Base-by-base conservation (phyloP, 2,888 invertebrate species). In the Protophormia terraenovae region DNA sequence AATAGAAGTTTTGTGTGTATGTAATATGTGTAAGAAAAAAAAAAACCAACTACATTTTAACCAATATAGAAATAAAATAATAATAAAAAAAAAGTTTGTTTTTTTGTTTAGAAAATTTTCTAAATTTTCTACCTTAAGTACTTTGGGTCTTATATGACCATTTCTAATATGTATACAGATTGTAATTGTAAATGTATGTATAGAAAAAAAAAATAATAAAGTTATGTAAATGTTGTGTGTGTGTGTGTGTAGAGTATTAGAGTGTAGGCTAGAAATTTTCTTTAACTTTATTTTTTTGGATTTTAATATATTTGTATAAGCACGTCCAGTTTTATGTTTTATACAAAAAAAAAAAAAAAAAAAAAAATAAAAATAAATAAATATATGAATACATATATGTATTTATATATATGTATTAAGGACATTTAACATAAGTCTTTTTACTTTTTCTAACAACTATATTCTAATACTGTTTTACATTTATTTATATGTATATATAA, bases 101-200 rank as follows among this genome's bases (percentile, higher is more conserved):
- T 71, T 66, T 75, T 67, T 75, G 50, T 53, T 82, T 82, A 66
- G 69, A 60, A 62, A 75, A 81, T 67, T 81, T 80, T 64, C 64
- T 72, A 80, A 81, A 81, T 75, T 80, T 84, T 85, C 82, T 64
- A 82, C 85, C 82, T 84, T 84, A 84, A 80, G 84, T 84, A 84
- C 84, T 84, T 75, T 79, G 78, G 78, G 80, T 84, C 76, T 77
- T 75, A 14, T 8, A 10, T 50, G 82, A 64, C 82, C 82, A 72
- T 53, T 82, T 72, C 35, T 73, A 7, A 76, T 35, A 35, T 19
- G 45, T 14, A 45, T 1, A 55, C 10, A 75, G 24, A 64, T 76
- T 8, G 45, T 38, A 78, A 62, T 71, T 62, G 69, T 60, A 47
- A 69, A 77, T 58, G 67, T 47, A 47, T n/a, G n/a, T n/a, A n/a